Percentiles rank a stretch among this genome's conserved stretches.
phyloP scores from a whole-genome alignment of 2,113 vertebrate species.

The Amphiprion percula region DNA sequence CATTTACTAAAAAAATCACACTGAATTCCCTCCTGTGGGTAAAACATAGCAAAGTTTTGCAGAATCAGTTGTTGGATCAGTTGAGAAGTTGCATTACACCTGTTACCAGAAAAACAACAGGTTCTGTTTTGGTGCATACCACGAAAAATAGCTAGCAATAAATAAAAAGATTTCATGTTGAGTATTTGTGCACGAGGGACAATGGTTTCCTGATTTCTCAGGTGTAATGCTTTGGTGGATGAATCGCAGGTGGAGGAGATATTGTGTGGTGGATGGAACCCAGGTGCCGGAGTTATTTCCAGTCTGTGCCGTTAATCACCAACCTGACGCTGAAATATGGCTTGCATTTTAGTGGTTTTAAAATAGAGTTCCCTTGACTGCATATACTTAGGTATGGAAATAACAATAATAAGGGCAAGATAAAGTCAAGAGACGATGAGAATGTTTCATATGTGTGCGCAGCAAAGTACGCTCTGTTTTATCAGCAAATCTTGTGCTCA shows the following conservation, averaged over 20 bases:
- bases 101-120: conserved; percentile 71
- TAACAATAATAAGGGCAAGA: conserved; percentile 76
- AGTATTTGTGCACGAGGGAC: conserved; percentile 76
- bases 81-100: conserved; percentile 68
- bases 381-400: conserved; percentile 64
- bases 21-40: conserved; percentile 37
- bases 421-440: conserved; percentile 68
- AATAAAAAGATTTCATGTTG: conserved; percentile 76
- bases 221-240: conserved; percentile 77
- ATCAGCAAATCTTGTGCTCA: conserved; percentile 56
- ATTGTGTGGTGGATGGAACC: conserved; percentile 70
- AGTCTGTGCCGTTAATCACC: conserved; percentile 78
- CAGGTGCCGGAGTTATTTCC: conserved; percentile 81
- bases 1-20: conserved; percentile 40
- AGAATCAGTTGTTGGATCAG: conserved; percentile 48
- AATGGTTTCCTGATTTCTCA: conserved; percentile 75
- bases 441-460: conserved; percentile 48
- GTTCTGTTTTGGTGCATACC: conserved; percentile 54
- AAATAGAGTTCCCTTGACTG: conserved; percentile 77
- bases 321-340: conserved; percentile 74
- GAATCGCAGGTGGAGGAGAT: conserved; percentile 83
- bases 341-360: conserved; percentile 77
- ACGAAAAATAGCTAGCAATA: conserved; percentile 69
- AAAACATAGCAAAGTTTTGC: conserved; percentile 59
- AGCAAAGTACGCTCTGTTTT: conserved; percentile 54